A percentile compares a stretch with the other conserved stretches of the same genome.
Conservation (phyloP, 2,888 invertebrate species). For the Sclerodermus sp. region DNA sequence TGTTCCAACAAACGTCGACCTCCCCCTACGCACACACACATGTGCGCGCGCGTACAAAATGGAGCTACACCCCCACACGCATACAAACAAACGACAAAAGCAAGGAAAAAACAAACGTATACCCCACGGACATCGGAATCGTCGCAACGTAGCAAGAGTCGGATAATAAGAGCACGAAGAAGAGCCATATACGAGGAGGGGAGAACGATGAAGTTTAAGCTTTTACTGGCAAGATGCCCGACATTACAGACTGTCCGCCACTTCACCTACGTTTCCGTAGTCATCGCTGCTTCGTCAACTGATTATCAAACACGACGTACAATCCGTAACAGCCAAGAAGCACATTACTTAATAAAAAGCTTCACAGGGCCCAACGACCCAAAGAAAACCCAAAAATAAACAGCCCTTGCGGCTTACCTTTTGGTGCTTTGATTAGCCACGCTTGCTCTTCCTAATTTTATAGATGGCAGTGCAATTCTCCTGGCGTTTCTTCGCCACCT, state of each 20-base stretch:
- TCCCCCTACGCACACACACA: too few relatives aligned
- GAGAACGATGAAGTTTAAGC: not conserved
- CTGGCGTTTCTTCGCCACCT: constrained; percentile 23
- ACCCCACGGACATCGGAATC: too few relatives aligned
- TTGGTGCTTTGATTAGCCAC: constrained; percentile 87
- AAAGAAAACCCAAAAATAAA: constrained; percentile 50
- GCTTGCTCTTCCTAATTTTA: constrained; percentile 60
- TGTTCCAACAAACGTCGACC: too few relatives aligned
- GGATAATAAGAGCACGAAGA: too few relatives aligned
- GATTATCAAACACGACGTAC: constrained; percentile 40
- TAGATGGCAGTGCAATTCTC: constrained; percentile 32
- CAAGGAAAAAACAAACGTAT: too few relatives aligned
- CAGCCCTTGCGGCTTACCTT: constrained; percentile 64
- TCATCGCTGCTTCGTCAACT: constrained; percentile 48
- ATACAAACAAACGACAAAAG: too few relatives aligned
- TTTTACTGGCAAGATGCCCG: constrained; percentile 45
- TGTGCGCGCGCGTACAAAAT: too few relatives aligned
- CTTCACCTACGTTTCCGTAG: constrained; percentile 47
- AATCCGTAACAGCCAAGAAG: constrained; percentile 36
- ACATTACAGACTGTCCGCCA: constrained; percentile 37
- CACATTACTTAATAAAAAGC: constrained; percentile 42
- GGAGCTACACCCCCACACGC: too few relatives aligned
- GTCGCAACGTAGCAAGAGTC: too few relatives aligned
- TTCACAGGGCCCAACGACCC: constrained; percentile 34
- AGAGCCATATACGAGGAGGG: constrained; percentile 2